Percentiles rank a stretch among this genome's conserved stretches.
Evolutionary conservation across 2,888 invertebrate species (phyloP).

Genomic region (Brenthis ino): DNA sequence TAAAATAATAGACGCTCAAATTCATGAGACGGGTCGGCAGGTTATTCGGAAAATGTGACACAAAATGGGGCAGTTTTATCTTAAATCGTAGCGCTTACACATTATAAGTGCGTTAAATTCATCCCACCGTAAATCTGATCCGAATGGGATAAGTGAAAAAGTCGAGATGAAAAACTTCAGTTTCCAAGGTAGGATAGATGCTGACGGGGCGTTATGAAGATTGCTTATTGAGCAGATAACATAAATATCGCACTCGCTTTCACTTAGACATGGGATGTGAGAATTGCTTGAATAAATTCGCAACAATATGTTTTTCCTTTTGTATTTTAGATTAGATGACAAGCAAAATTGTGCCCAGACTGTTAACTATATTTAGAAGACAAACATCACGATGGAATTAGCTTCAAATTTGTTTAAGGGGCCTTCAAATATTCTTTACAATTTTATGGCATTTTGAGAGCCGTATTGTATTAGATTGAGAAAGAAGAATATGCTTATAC

Average conservation of each 20-base stretch:
- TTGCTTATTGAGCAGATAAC: constrained; percentile 33
- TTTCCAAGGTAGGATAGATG: constrained; percentile 33
- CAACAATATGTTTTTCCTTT: not conserved
- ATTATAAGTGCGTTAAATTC: constrained; percentile 29
- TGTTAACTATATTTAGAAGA: not conserved
- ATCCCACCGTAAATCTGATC: constrained; percentile 38
- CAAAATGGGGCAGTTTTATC: constrained; percentile 8
- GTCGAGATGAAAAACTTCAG: constrained; percentile 20
- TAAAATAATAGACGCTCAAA: not conserved
- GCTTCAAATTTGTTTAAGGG: constrained; percentile 12
- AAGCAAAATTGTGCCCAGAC: not conserved
- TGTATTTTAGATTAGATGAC: not conserved
- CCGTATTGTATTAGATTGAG: not conserved
- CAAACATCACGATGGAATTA: not conserved
- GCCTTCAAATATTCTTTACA: not conserved
- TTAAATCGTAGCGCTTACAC: constrained; percentile 7
- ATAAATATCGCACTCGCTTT: constrained; percentile 32
- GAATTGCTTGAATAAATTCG: constrained; percentile 23
- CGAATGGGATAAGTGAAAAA: constrained; percentile 21
- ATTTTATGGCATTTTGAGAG: constrained; percentile 7
- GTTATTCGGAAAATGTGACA: constrained; percentile 10
- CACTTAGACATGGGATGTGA: constrained; percentile 25
- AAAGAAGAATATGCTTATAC: too few relatives aligned
- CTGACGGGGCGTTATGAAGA: constrained; percentile 28
- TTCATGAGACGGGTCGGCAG: not conserved